Evolutionary conservation across 2,113 vertebrate genomes (phyloP).

Genomic region (Myrmecobius fasciatus): DNA sequence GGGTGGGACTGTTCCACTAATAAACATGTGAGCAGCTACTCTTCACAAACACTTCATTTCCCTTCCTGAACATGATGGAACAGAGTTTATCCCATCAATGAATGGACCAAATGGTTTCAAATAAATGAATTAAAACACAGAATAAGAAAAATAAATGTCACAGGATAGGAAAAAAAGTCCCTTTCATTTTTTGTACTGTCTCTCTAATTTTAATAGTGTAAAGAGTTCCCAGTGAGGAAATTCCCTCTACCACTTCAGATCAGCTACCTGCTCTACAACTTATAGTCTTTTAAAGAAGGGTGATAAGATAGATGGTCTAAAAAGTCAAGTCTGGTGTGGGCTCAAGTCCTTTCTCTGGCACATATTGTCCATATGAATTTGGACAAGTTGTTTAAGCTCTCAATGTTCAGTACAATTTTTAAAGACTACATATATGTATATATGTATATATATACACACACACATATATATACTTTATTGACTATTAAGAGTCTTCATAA

Average conservation of each 20-base stretch:
- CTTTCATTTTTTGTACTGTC: background rate
- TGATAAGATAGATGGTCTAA: background rate
- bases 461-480: background rate
- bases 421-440: background rate
- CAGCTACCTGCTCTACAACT: background rate
- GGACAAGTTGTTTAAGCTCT: background rate
- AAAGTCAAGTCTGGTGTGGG: background rate
- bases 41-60: background rate
- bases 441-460: too few species aligned
- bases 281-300: background rate
- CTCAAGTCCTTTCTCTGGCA: background rate
- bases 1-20: slow-evolving; percentile 66
- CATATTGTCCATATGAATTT: background rate
- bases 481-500: background rate
- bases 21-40: background rate
- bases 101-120: background rate
- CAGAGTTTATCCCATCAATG: background rate
- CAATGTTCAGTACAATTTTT: background rate
- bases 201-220: background rate
- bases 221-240: background rate
- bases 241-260: background rate
- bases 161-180: too few species aligned
- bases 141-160: slow-evolving; percentile 13
- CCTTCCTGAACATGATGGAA: background rate
- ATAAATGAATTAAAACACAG: background rate